Percentiles rank a stretch among this genome's conserved stretches.
These are phyloP conservation scores for Chaenocephalus aceratus DNA, from an alignment of 2,113 vertebrate genomes.

Conservation along the genomic window DNA sequence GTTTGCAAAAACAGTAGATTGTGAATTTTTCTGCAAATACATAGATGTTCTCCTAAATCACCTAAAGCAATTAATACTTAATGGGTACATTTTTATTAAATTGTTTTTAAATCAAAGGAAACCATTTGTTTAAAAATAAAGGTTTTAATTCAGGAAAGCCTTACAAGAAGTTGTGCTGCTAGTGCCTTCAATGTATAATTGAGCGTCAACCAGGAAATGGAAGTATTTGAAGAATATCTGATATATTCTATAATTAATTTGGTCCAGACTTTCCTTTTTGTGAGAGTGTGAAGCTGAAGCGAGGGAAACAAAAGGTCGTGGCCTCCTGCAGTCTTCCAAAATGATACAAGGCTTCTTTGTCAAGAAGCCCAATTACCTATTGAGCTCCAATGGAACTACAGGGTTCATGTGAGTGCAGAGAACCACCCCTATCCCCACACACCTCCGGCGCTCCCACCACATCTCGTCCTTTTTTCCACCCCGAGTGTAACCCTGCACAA, in stretches of 20 bases:
- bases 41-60: no score
- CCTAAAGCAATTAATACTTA: no score
- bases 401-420: constrained; percentile 62
- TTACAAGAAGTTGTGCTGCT: no score
- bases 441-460: constrained; percentile 32
- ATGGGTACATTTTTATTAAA: no score
- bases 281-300: constrained; percentile 40
- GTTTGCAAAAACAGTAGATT: no score
- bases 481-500: background rate
- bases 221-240: constrained; percentile 35
- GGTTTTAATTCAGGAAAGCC: no score
- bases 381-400: constrained; percentile 42
- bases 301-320: constrained; percentile 63
- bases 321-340: constrained; percentile 55
- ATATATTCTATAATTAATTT: constrained; percentile 65
- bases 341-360: constrained; percentile 76
- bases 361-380: constrained; percentile 61
- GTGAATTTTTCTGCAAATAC: no score
- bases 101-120: background rate
- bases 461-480: background rate
- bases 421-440: constrained; percentile 35
- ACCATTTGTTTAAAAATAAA: background rate
- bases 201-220: constrained; percentile 10
- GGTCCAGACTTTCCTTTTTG: constrained; percentile 47
- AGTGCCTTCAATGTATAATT: no score